Base-by-base conservation (phyloP, 2,113 vertebrate species). In the Equus quagga region DNA sequence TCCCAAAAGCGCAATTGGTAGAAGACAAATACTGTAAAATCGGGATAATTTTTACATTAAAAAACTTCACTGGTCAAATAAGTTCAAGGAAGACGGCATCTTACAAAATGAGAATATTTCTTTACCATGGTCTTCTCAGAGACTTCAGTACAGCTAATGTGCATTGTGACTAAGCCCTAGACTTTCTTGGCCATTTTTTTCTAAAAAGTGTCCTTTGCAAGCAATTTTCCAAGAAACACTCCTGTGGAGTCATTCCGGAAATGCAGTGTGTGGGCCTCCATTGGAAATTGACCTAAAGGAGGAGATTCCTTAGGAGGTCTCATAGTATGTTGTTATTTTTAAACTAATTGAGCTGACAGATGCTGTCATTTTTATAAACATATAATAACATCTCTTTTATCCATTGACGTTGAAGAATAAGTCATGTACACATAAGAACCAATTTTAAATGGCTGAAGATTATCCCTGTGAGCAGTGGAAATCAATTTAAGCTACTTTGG, bases 191-290 rank as follows among this genome's bases (percentile, higher is more conserved):
- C 11, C 2, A 5, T 56, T 44, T 84, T 75, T 18, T 23, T 33
- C 31, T 70, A 60, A n/a, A 87, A 89, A 92, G n/a, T 28, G 62
- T 70, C 67, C 49, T 69, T 79, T 70, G 18, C 21, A 97, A 91
- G 24, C 78, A 94, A 4, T 94, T 92, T 96, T 31, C 46, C 31
- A 93, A 95, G 81, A 95, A 97, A 88, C 1, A 6, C 2, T 94
- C 41, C 46, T 15, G 60, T 58, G 36, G 6, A 64, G 21, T 87
- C 83, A 56, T 67, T 94, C 82, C 79, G 90, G 65, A 94, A 95
- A 78, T 83, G n/a, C 8, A 78, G 1, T 92, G 41, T 88, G 54
- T 83, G 44, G 10, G 5, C 13, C 19, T 70, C 70, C 41, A 9
- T 65, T 82, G 49, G 44, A 81, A 95, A 92, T 11, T 75, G 54